Evolutionary conservation across 2,888 invertebrate species (phyloP).

Genomic region (Ptilodon capucinus): DNA sequence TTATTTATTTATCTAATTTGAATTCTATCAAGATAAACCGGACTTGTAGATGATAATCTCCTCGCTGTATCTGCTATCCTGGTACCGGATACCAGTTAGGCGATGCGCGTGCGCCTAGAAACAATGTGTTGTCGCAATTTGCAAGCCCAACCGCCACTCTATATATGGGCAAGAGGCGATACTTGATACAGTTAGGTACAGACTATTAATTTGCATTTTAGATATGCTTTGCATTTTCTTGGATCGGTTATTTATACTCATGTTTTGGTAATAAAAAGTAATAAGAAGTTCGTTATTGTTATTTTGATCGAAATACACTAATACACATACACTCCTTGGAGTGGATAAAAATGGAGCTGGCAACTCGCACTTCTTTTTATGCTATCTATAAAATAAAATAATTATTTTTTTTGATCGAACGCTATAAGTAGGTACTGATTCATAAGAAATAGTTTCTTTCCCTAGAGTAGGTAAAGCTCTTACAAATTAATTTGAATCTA

Average conservation of each 20-base stretch:
- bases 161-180: conserved; percentile 49
- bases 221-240: conserved; percentile 19
- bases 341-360: too few relatives aligned
- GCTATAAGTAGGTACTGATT: too few relatives aligned
- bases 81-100: conserved; percentile 34
- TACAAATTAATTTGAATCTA: too few relatives aligned
- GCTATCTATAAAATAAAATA: too few relatives aligned
- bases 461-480: too few relatives aligned
- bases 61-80: conserved; percentile 32
- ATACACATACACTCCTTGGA: too few relatives aligned
- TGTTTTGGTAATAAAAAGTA: too few relatives aligned
- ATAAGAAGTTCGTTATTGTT: too few relatives aligned
- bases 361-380: too few relatives aligned
- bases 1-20: conserved; percentile 36
- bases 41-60: conserved; percentile 44
- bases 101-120: conserved; percentile 43
- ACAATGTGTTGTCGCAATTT: conserved; percentile 79
- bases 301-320: too few relatives aligned
- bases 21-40: conserved; percentile 33
- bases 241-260: neutral
- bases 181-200: conserved; percentile 23
- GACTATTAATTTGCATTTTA: conserved; percentile 26
- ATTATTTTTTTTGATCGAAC: too few relatives aligned
- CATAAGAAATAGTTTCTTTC: too few relatives aligned
- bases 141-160: conserved; percentile 68